These are phyloP conservation scores for Xiphophorus birchmanni DNA, from an alignment of 2,797 vertebrate species.

Conservation along the genomic window DNA sequence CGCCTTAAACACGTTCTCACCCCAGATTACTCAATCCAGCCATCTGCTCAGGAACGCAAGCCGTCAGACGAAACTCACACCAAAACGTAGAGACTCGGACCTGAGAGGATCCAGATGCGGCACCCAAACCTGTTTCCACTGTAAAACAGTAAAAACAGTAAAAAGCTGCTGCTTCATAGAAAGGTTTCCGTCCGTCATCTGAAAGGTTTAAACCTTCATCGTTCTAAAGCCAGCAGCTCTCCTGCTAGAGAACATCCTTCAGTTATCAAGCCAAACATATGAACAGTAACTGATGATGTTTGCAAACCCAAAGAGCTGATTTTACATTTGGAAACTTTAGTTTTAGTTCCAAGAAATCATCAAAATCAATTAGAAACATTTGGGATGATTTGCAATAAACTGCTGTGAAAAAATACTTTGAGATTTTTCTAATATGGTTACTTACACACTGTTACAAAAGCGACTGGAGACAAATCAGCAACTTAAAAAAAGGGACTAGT, in stretches of 20 bases:
- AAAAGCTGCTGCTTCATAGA: too few species aligned
- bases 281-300: background rate
- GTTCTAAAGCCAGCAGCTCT: too few species aligned
- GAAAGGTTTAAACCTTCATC: too few species aligned
- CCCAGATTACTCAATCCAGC: constrained; percentile 56
- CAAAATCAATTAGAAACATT: background rate
- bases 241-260: too few species aligned
- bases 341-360: background rate
- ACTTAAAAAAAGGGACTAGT: too few species aligned
- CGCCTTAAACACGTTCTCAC: constrained; percentile 35
- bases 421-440: background rate
- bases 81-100: background rate
- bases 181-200: too few species aligned
- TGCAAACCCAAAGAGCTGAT: background rate
- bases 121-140: too few species aligned
- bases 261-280: too few species aligned
- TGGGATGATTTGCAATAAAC: background rate
- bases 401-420: background rate
- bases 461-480: too few species aligned
- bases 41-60: constrained; percentile 53
- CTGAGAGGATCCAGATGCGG: too few species aligned
- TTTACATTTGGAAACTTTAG: background rate
- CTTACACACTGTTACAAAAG: background rate
- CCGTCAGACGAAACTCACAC: background rate
- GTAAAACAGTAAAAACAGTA: too few species aligned